These are phyloP conservation scores for Bugula neritina DNA, from an alignment of 2,888 invertebrate genomes.

Conservation along the genomic window DNA sequence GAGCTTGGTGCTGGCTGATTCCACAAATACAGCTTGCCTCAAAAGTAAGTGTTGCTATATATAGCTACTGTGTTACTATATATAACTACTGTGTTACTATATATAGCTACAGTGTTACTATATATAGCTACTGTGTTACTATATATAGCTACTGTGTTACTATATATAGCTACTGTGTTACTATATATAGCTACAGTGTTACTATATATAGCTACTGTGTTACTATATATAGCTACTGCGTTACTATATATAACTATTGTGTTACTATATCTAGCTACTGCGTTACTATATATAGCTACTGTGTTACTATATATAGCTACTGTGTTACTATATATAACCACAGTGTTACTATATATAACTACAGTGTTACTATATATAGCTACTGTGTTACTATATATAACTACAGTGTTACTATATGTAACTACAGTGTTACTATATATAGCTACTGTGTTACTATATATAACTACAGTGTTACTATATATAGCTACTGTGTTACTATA, in stretches of 20 bases:
- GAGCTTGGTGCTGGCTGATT: constrained; percentile 84
- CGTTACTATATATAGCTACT: constrained; percentile 68
- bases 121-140: not conserved
- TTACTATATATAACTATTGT: not conserved
- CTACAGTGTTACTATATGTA: not conserved
- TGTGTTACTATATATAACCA: not conserved
- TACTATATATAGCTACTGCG: no score
- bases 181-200: not conserved
- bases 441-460: constrained; percentile 32
- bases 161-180: not conserved
- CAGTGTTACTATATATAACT: not conserved
- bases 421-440: constrained; percentile 73
- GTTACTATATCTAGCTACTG: constrained; percentile 31
- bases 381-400: no score
- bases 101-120: not conserved
- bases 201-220: not conserved
- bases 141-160: not conserved
- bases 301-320: not conserved
- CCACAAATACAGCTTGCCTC: constrained; percentile 69
- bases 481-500: not conserved
- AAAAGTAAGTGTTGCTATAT: constrained; percentile 87
- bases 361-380: not conserved
- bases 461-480: not conserved
- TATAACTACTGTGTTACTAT: not conserved
- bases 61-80: constrained; percentile 39